Evolutionary conservation across 2,797 vertebrate genomes (phyloP).

Genomic region (Synanceia verrucosa): DNA sequence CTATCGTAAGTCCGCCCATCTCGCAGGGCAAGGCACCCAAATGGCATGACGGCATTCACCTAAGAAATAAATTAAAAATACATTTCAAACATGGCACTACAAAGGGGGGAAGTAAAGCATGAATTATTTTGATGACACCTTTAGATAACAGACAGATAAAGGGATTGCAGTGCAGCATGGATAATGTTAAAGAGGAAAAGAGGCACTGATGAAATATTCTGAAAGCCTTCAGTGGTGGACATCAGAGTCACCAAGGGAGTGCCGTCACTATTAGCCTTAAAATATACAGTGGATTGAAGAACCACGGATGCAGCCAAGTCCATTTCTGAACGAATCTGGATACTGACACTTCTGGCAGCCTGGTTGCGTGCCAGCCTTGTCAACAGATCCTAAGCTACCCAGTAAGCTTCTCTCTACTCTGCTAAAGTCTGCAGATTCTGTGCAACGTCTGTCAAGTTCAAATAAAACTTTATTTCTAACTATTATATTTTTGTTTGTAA

Average conservation of each 20-base stretch:
- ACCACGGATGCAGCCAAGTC: constrained; percentile 35
- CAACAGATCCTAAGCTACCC: constrained; percentile 74
- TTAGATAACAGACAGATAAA: constrained; percentile 46
- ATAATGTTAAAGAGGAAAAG: constrained; percentile 32
- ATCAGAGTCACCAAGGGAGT: constrained; percentile 11
- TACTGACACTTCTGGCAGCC: constrained; percentile 57
- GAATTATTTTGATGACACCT: constrained; percentile 16
- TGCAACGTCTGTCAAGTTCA: constrained; percentile 71
- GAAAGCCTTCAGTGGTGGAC: constrained; percentile 41
- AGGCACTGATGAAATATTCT: constrained; percentile 58
- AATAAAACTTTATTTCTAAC: constrained; percentile 66
- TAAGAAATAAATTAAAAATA: constrained; percentile 48
- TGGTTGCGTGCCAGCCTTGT: constrained; percentile 68
- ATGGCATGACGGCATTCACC: constrained; percentile 89
- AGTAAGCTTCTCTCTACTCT: constrained; percentile 68
- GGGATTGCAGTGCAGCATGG: constrained; percentile 25
- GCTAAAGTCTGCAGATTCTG: constrained; percentile 67
- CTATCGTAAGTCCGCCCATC: constrained; percentile 86
- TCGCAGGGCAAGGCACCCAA: constrained; percentile 90
- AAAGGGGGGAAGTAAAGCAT: constrained; percentile 12
- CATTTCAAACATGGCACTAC: constrained; percentile 18
- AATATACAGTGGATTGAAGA: constrained; percentile 38
- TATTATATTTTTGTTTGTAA: constrained; percentile 28
- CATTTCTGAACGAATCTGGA: constrained; percentile 46
- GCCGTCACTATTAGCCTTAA: constrained; percentile 26